Conservation (phyloP, 2,888 invertebrate species). For the Pharmacophagus antenor region DNA sequence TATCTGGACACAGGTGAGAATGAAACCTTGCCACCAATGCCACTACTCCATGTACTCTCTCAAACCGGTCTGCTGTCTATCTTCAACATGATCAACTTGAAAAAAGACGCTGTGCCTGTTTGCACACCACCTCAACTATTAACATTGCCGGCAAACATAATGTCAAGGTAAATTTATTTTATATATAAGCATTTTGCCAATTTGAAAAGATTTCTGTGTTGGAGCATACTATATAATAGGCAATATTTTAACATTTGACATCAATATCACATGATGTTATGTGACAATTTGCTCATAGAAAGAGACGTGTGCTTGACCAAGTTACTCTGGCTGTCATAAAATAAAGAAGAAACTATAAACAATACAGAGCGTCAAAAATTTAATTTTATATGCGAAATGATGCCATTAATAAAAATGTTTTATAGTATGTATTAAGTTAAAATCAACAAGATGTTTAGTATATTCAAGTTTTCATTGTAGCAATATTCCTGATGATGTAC, state of each 20-base stretch:
- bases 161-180: constrained; percentile 49
- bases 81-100: constrained; percentile 88
- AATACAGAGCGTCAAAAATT: no score
- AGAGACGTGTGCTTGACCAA: no score
- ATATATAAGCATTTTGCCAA: no score
- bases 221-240: no score
- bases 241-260: no score
- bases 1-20: constrained; percentile 74
- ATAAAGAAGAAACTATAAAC: no score
- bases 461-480: constrained; percentile 39
- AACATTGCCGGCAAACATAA: constrained; percentile 49
- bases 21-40: constrained; percentile 85
- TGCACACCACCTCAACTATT: constrained; percentile 83
- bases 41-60: constrained; percentile 87
- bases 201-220: no score
- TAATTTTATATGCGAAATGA: no score
- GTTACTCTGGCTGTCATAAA: no score
- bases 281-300: no score
- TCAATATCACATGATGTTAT: no score
- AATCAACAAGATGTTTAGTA: constrained; percentile 6
- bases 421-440: neutral
- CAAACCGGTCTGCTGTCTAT: constrained; percentile 88
- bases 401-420: no score
- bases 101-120: constrained; percentile 78
- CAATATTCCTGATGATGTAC: constrained; percentile 52